Percentiles rank a stretch among this genome's conserved stretches.
These are phyloP conservation scores for Saturnia pavonia DNA, from an alignment of 2,888 invertebrate species.

Conservation along the genomic window DNA sequence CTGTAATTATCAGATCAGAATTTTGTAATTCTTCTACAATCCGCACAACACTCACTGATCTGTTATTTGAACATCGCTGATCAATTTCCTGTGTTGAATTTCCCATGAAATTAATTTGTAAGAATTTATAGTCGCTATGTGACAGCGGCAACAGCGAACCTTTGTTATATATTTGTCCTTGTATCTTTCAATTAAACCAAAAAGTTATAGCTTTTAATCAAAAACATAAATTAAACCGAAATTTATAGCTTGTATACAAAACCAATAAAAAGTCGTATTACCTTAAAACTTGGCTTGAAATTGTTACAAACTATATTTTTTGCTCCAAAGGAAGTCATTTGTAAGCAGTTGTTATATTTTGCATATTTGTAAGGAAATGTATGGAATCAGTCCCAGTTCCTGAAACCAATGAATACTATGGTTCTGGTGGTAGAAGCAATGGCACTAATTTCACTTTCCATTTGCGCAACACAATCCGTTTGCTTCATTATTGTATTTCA, in stretches of 20 bases:
- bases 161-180: constrained; percentile 33
- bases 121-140: constrained; percentile 21
- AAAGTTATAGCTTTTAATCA: constrained; percentile 24
- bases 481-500: constrained; percentile 32
- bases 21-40: constrained; percentile 26
- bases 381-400: too few species aligned
- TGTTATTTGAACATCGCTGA: constrained; percentile 18
- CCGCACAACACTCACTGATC: constrained; percentile 26
- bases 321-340: constrained; percentile 30
- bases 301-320: constrained; percentile 21
- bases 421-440: constrained; percentile 28
- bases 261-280: constrained; percentile 22
- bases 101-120: constrained; percentile 12
- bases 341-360: constrained; percentile 30
- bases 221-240: constrained; percentile 24
- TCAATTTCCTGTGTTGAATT: background rate
- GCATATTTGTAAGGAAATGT: constrained; percentile 25
- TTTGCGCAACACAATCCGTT: constrained; percentile 30
- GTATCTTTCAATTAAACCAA: constrained; percentile 30
- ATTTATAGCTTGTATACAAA: too few species aligned
- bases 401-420: constrained; percentile 31
- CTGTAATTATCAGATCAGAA: constrained; percentile 22
- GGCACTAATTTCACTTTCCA: constrained; percentile 20
- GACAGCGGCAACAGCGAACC: constrained; percentile 31
- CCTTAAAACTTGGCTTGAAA: constrained; percentile 32